These are phyloP conservation scores for Pterophyllum scalare DNA, from an alignment of 2,113 vertebrate species.

Conservation along the genomic window DNA sequence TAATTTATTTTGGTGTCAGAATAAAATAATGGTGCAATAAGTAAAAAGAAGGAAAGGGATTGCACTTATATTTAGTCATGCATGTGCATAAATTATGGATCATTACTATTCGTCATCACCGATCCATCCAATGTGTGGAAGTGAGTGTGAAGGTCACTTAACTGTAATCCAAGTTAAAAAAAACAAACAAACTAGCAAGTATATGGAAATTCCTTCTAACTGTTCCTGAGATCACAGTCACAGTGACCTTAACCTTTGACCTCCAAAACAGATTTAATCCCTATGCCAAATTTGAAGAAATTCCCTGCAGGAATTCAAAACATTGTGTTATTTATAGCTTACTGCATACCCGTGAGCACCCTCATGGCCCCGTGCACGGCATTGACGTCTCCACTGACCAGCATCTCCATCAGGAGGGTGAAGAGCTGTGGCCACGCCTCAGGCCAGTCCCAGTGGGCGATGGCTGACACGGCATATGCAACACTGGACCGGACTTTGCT, in stretches of 20 bases:
- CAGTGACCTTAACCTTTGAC: rapidly evolving
- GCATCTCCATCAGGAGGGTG: slow-evolving; percentile 96
- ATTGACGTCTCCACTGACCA: slow-evolving; percentile 93
- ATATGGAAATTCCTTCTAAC: rapidly evolving
- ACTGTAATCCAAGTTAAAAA: background rate
- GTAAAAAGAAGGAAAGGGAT: no score
- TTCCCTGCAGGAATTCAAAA: background rate
- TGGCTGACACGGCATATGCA: slow-evolving; percentile 96
- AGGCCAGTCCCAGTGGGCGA: slow-evolving; percentile 99
- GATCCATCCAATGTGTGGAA: no score
- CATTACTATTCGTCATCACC: no score
- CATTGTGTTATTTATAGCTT: background rate
- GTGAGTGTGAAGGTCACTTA: background rate
- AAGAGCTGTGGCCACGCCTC: slow-evolving; percentile 98
- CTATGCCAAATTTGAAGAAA: background rate
- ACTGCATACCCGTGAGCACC: slow-evolving; percentile 91
- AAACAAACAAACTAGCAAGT: background rate
- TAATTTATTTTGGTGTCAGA: no score
- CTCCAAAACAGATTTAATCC: background rate
- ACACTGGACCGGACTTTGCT: slow-evolving; percentile 99
- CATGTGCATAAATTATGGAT: no score
- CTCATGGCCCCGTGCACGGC: slow-evolving; percentile 98
- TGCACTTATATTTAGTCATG: no score
- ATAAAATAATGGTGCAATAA: no score
- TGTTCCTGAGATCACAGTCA: background rate